Evolutionary conservation across 2,113 vertebrate species (phyloP), one percentile per base, ranked within the genome.

Genomic region (Arenaria interpres): DNA sequence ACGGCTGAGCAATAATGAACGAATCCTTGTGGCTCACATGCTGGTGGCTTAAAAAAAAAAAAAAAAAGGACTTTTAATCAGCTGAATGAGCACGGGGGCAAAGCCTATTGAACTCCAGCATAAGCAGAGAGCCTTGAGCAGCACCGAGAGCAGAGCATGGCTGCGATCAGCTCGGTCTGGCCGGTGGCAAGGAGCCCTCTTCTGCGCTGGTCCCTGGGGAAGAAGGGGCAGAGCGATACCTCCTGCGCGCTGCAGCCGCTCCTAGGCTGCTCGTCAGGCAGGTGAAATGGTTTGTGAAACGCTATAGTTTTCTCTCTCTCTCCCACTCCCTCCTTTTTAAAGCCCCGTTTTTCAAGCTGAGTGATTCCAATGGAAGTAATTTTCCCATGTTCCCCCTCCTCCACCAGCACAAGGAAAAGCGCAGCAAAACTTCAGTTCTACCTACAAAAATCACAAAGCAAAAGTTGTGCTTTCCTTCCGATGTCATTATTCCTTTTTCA

Each of bases 1-100:
- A 97, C 73, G 68, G 96, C 96, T 97, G 94, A 98, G 96, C 97
- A 98, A 78, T 98, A 98, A 98, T 88, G 97, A 98, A 98, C 54
- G 37, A 97, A 92, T 96, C 91, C 97, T 98, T 80, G 95, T 85
- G 93, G 97, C 96, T 98, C 95, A 94, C 97, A 97, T 95, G 97
- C 97, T 98, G 97, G 96, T 97, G 96, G 94, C 95, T 97, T 98
- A 95, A 85, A 79, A 56, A 96, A 35, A 94, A 96, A 96, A 96
- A 12, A 93, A 97, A 97, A 95, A 82, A 96, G 71, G 64, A 97
- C 95, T 98, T 98, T 98, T 98, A 98, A 98, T 98, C 97, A 98
- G 97, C 72, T 60, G 97, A 98, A 97, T 95, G 96, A 98, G 96
- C 97, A 97, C 71, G 95, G 93, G 96, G 96, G 96, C 97, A 98